Base-by-base conservation (phyloP, 2,113 vertebrate species). In the Colistium nudipinnis region DNA sequence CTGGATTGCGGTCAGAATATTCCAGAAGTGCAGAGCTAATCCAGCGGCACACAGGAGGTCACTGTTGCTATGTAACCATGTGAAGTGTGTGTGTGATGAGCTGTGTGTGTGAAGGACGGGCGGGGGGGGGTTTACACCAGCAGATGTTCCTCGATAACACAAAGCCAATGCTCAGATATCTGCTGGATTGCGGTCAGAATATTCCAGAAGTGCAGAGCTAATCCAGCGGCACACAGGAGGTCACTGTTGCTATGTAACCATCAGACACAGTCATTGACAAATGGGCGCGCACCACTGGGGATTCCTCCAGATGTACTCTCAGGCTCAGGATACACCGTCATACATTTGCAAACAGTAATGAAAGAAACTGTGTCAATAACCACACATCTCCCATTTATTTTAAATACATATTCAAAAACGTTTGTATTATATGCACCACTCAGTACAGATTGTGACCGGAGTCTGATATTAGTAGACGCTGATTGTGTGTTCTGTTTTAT, bases 61-160 rank as follows among this genome's bases (percentile, higher is more conserved):
- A n/a, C n/a, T n/a, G n/a, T n/a, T n/a, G n/a, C n/a, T n/a, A n/a
- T n/a, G n/a, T n/a, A n/a, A n/a, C n/a, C n/a, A n/a, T n/a, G n/a
- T n/a, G n/a, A n/a, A n/a, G 36, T 44, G 20, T 24, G 20, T 47
- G 63, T 45, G 19, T 51, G 49, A 41, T 24, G 45, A 49, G 4
- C 0, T n/a, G n/a, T n/a, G n/a, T n/a, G n/a, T n/a, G n/a, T n/a
- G n/a, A 7, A 6, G n/a, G 39, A n/a, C 14, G 10, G 41, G 1
- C 28, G 31, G 33, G 13, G 31, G 33, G 35, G 33, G 48, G 53
- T 62, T 45, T 43, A n/a, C n/a, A 6, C 8, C 0, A 75, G 52
- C 85, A 90, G 78, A 86, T 87, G 86, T 33, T 75, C 43, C 0
- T 1, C 44, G 44, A 56, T 72, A 71, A 78, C 52, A 62, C 66